These are phyloP conservation scores for Rhinogobius similis DNA, from an alignment of 2,113 vertebrate species.

Conservation along the genomic window DNA sequence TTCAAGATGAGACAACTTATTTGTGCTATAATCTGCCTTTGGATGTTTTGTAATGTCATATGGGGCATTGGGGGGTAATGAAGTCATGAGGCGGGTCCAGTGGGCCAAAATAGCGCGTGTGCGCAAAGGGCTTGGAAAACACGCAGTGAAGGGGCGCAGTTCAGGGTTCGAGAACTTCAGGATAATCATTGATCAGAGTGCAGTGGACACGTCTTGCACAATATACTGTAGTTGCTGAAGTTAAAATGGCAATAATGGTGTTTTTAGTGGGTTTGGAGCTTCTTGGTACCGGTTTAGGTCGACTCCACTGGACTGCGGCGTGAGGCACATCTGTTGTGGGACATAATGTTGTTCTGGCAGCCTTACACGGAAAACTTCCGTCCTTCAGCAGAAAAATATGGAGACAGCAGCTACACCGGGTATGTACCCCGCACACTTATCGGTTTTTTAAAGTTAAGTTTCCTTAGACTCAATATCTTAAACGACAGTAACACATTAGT, in stretches of 20 bases:
- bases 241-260: background rate
- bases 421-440: conserved; percentile 34
- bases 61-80: background rate
- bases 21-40: background rate
- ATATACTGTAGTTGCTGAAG: background rate
- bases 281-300: conserved; percentile 17
- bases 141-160: conserved; percentile 14
- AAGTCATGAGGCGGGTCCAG: conserved; percentile 33
- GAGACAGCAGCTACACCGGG: conserved; percentile 64
- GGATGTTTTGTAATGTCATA: background rate
- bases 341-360: conserved; percentile 82
- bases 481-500: background rate
- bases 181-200: conserved; percentile 53
- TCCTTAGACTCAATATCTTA: background rate
- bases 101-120: conserved; percentile 47
- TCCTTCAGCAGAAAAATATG: conserved; percentile 52
- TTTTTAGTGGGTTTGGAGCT: conserved; percentile 10
- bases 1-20: background rate
- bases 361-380: conserved; percentile 77
- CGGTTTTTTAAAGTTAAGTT: background rate
- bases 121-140: background rate
- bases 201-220: background rate
- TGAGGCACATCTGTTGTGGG: conserved; percentile 25
- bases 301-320: conserved; percentile 6
- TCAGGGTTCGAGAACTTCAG: conserved; percentile 35